A percentile compares a stretch with the other conserved stretches of the same genome.
phyloP scores from a whole-genome alignment of 2,797 vertebrate genomes.

The Chiroxiphia lanceolata region DNA sequence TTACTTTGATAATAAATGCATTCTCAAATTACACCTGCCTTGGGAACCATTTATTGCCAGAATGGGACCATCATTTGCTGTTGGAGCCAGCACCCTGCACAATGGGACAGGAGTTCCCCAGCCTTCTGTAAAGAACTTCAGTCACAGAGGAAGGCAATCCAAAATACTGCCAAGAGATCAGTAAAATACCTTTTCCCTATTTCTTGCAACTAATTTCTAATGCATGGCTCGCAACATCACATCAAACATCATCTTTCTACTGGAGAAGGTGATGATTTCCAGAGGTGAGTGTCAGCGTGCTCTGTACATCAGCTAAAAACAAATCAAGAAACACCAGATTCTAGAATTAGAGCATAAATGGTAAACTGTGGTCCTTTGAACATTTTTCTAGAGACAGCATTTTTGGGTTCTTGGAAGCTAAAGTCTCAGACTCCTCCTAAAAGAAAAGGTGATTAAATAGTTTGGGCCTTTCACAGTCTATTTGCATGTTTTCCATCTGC shows the following conservation, averaged over 20 bases:
- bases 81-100: background rate
- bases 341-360: background rate
- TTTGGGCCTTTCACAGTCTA: background rate
- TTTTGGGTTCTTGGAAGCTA: background rate
- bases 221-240: background rate
- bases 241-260: background rate
- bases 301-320: background rate
- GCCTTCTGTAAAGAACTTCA: background rate
- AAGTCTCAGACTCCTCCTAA: background rate
- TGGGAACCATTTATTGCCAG: background rate
- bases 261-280: background rate
- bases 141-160: background rate
- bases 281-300: background rate
- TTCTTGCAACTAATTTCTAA: background rate
- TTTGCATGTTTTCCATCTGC: background rate
- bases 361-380: background rate
- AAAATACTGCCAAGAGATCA: background rate
- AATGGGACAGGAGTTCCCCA: background rate
- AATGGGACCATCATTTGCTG: fast-evolving
- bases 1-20: background rate
- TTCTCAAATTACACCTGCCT: background rate
- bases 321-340: background rate
- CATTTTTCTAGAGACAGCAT: background rate
- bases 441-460: background rate
- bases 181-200: background rate